A percentile compares a stretch with the other conserved stretches of the same genome.
These are phyloP conservation scores for Pitangus sulphuratus DNA, from an alignment of 2,797 vertebrate species.

Conservation along the genomic window DNA sequence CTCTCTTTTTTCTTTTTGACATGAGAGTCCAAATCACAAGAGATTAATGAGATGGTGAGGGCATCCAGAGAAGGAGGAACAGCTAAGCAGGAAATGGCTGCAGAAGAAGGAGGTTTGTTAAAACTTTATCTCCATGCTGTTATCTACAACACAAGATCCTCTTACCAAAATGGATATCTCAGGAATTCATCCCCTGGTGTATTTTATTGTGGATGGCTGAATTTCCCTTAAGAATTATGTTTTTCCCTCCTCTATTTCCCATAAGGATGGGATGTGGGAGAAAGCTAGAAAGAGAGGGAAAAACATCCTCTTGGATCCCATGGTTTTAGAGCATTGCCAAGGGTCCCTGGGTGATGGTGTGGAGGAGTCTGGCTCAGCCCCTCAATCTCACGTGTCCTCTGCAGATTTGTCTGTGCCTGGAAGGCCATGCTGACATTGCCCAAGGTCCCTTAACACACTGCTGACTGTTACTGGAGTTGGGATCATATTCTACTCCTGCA, in stretches of 20 bases:
- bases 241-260: background rate
- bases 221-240: background rate
- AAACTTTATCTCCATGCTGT: background rate
- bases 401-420: background rate
- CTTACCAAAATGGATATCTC: background rate
- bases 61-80: background rate
- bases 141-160: background rate
- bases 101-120: background rate
- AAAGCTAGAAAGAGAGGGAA: background rate
- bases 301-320: background rate
- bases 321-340: background rate
- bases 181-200: background rate
- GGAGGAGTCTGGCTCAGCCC: background rate
- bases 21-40: background rate
- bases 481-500: background rate
- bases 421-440: background rate
- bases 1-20: background rate
- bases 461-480: background rate
- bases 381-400: rapidly evolving
- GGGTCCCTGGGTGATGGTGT: background rate
- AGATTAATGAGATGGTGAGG: background rate
- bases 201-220: background rate
- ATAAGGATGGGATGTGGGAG: background rate
- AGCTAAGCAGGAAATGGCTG: background rate
- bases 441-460: background rate